Evolutionary conservation across 2,113 vertebrate species (phyloP), one percentile per base, ranked within the genome.

Genomic region (Lampris megalopsis): DNA sequence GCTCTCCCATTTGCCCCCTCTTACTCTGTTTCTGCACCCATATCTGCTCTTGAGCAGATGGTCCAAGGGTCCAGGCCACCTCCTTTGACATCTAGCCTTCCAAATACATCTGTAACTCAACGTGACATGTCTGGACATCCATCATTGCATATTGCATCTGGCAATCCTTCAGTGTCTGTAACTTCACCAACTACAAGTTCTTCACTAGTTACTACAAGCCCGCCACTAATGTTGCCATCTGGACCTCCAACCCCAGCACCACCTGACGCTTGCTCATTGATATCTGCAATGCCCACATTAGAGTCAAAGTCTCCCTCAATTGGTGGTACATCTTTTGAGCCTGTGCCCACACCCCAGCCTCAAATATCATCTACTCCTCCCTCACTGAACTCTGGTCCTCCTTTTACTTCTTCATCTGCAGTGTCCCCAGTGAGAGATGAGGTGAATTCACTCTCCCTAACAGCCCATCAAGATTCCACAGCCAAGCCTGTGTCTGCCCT

Each of bases 401-500:
- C 80, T 49, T 9, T 65, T 63, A 54, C 37, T 9, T 5, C 75
- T 61, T 59, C 83, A 36, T 53, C 77, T 43, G 60, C 82, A 73
- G 64, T 84, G 59, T 62, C 78, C 37, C 57, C 77, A 57, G 48
- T 82, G 63, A 68, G 69, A 50, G 71, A 68, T 36, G 71, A 58
- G 53, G 63, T 80, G 35, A 78, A 73, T 37, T 59, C 54, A 37
- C 43, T 82, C 40, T 81, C 69, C 6, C 36, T 9, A 49, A 53
- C 79, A 63, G 72, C 75, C 64, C 77, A 61, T 50, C 83, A 84
- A 66, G 82, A 82, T 52, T 71, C 77, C 62, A 76, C 77, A 74
- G 83, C 65, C 73, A 76, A 61, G 83, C 85, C 86, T 87, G 79
- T 82, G 65, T 69, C 84, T 65, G 73, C 90, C 87, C 85, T 91